Base-by-base conservation (phyloP, 92 coral and sea anemone genomes). In the Umimayanthus kanabou region DNA sequence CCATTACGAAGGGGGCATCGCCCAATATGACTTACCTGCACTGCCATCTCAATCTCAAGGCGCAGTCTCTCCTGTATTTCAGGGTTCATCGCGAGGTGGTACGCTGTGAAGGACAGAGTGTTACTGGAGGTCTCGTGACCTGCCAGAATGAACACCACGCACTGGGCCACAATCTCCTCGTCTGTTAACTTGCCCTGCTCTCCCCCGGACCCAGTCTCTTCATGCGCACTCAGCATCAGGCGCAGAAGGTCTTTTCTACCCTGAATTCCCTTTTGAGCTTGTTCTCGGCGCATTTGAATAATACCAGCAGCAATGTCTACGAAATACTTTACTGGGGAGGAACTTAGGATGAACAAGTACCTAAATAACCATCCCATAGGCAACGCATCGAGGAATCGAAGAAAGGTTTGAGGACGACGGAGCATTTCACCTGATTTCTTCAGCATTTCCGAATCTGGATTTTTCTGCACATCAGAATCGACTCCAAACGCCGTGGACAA, bases 171-270 rank as follows among this genome's bases (percentile, higher is more conserved):
- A 47, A 47, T 47, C 50, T 47, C 50, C 0, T 75, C 92, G 45
- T 80, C 91, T 6, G 91, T 90, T 7, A 92, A 85, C 74, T 70
- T 70, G 2, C 74, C 74, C 74, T 1, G 28, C 14, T 70, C 39
- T 70, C 74, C 74, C 74, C 25, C 37, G 74, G 83, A 14, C 50
- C 11, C 50, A 47, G 50, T 47, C 50, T 47, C 50, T 47, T 47
- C 50, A 47, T 47, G 10, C 50, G 91, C 88, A 4, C 88, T 42
- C 40, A 89, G 77, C 91, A 89, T 89, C 53, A 89, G 66, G 26
- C 84, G 88, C 10, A 89, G 76, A 28, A 89, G 43, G 16, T 89
- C 91, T 73, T 50, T 75, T 26, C 83, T 77, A 42, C 91, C 81
- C 8, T 53, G 82, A 23, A 82, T 9, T 70, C 74, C 74, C 74